These are phyloP conservation scores for Scortum barcoo DNA, from an alignment of 2,113 vertebrate genomes.

Conservation along the genomic window DNA sequence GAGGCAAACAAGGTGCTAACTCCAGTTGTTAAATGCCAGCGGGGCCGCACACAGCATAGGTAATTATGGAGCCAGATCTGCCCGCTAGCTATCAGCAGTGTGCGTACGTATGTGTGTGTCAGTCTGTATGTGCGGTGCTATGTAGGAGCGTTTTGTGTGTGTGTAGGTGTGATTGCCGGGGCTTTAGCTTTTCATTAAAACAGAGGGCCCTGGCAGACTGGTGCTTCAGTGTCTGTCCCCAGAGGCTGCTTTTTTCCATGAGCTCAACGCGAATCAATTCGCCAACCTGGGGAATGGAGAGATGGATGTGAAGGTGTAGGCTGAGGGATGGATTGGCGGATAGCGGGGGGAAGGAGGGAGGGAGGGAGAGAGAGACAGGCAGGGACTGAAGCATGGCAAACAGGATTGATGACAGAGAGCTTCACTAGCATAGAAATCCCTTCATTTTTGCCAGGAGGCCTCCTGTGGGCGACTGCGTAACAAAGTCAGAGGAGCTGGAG, in stretches of 20 bases:
- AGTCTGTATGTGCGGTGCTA: conserved; percentile 19
- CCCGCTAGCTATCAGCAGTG: conserved; percentile 3
- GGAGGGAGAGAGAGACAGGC: conserved; percentile 5
- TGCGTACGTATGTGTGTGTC: conserved; percentile 28
- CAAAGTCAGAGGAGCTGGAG: conserved; percentile 31
- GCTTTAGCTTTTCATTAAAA: conserved; percentile 73
- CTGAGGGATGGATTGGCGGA: conserved; percentile 48
- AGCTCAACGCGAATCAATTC: conserved; percentile 65
- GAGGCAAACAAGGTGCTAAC: conserved; percentile 36
- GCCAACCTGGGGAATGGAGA: conserved; percentile 32
- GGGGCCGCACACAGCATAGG: conserved; percentile 25
- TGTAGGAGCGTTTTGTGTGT: conserved; percentile 17
- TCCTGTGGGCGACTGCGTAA: conserved; percentile 26
- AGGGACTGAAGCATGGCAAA: conserved; percentile 49
- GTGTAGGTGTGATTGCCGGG: conserved; percentile 22
- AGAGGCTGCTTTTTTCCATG: conserved; percentile 45
- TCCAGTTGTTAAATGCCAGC: conserved; percentile 47
- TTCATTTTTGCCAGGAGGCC: conserved; percentile 45
- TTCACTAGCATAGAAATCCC: conserved; percentile 53
- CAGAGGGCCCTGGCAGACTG: conserved; percentile 43
- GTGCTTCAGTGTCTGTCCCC: conserved; percentile 42
- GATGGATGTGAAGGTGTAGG: conserved; percentile 32
- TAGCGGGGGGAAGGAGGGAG: conserved; percentile 18
- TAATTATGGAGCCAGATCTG: conserved; percentile 50
- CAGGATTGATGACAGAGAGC: conserved; percentile 62